Evolutionary conservation across 2,888 invertebrate genomes (phyloP), one percentile per base, ranked within the genome.

Genomic region (Lottia scabra): DNA sequence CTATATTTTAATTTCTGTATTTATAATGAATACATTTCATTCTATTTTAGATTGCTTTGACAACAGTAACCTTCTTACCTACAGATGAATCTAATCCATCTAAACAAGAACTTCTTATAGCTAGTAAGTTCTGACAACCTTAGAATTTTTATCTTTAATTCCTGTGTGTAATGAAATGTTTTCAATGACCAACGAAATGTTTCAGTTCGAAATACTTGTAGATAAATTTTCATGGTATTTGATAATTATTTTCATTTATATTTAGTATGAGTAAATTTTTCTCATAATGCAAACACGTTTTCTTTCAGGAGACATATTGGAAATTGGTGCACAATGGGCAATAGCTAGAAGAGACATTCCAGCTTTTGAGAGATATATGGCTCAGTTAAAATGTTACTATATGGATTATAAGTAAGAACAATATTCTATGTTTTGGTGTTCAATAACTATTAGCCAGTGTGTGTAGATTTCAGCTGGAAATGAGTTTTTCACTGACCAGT

Each of bases 381-480:
- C 98, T 13, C 98, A 99, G 90, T 91, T 99, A 65, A 98, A 99
- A 90, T 96, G 96, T 88, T 99, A 99, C 88, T 99, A 99, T 90
- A 95, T 96, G 87, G 98, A 99, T 90, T 95, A 95, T 89, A 94
- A 93, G 93, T 94, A 90, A 91, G 92, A 86, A 56, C 5, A 38
- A 38, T 38, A 38, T 2, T 38, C 10, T 8, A 10, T 38, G 5
- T 4, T 4, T 30, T 30, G 6, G 2, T 30, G 2, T 30, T 30
- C 30, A 30, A 30, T 6, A 2, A 2, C 6, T 30, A n/a, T n/a
- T n/a, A n/a, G 30, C 4, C 6, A 30, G 6, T 30, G 30, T 4
- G 30, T 6, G 30, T 30, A 4, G 2, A 30, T 30, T 30, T 30
- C 30, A 30, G n/a, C n/a, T n/a, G n/a, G n/a, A n/a, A n/a, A n/a